These are phyloP conservation scores for Chaetodon trifascialis DNA, from an alignment of 2,113 vertebrate species.

Conservation along the genomic window DNA sequence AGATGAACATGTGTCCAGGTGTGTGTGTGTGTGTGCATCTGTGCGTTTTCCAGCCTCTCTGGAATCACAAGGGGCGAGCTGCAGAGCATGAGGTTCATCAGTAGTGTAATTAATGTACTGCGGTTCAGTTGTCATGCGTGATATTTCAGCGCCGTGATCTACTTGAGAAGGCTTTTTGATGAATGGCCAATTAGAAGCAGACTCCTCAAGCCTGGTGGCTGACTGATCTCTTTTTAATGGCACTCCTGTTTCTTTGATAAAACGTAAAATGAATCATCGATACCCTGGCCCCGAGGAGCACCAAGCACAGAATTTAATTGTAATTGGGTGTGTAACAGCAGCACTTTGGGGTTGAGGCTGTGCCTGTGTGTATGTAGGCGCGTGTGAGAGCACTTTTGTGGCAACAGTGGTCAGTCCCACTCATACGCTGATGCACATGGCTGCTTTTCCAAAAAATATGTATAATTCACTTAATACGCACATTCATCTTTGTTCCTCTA, in stretches of 20 bases:
- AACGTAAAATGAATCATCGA: conserved; percentile 86
- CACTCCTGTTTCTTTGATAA: conserved; percentile 86
- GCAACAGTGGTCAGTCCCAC: conserved; percentile 35
- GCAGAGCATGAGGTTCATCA: conserved; percentile 74
- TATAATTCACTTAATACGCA: conserved; percentile 35
- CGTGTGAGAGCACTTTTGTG: conserved; percentile 22
- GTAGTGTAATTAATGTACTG: conserved; percentile 79
- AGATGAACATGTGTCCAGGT: conserved; percentile 44
- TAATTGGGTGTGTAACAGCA: conserved; percentile 71
- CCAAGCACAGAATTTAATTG: conserved; percentile 68
- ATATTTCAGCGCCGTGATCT: conserved; percentile 77
- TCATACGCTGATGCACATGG: conserved; percentile 53
- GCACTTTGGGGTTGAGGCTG: conserved; percentile 35
- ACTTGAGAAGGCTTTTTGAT: conserved; percentile 84
- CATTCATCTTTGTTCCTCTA: conserved; percentile 17
- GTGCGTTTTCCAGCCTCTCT: conserved; percentile 22
- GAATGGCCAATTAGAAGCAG: conserved; percentile 85
- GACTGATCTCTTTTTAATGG: conserved; percentile 87
- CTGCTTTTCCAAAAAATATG: conserved; percentile 17
- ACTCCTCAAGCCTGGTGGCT: conserved; percentile 80
- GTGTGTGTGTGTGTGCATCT: conserved; percentile 44
- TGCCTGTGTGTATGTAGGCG: conserved; percentile 29
- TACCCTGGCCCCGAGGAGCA: conserved; percentile 71
- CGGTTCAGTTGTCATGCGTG: conserved; percentile 79
- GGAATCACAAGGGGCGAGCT: conserved; percentile 25